Evolutionary conservation across 2,888 invertebrate species (phyloP), one percentile per base, ranked within the genome.

Genomic region (Chloromyia formosa): DNA sequence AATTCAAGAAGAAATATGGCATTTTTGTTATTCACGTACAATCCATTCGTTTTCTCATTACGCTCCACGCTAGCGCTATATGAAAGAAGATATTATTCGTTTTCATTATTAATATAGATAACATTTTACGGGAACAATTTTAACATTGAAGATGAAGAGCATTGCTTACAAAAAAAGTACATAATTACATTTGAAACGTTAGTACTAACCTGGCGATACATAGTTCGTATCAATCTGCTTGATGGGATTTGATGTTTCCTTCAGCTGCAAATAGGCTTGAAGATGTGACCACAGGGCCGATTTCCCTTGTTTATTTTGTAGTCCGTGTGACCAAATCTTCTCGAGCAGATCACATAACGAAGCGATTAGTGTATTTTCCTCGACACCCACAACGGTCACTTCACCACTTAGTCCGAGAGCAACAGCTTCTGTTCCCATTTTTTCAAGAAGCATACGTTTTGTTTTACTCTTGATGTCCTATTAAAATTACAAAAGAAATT

Each of bases 281-380:
- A 98, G 88, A 86, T 98, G 97, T 76, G 95, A 93, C 99, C 99
- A 99, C 4, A 99, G 87, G 0, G 98, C 96, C 0, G 98, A 98
- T 86, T 98, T 98, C 9, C 98, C 97, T 87, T 96, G 93, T 85
- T 98, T 98, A 77, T 93, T 93, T 79, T 96, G 96, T 71, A 98
- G 87, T 0, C 98, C 99, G 82, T 99, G 98, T 0, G 96, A 95
- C 98, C 98, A 99, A 27, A 98, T 93, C 79, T 98, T 89, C 86
- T 99, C 99, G 64, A 99, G 86, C 73, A 99, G 89, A 86, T 99
- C 99, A 86, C 99, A 99, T 3, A 99, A 88, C 74, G 97, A 95
- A n/a, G 97, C 98, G 58, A 98, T 98, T 80, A 99, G 88, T 0
- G 98, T 98, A 83, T 97, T 98, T 84, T 99, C 99, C 86, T 99